These are phyloP conservation scores for Periplaneta americana DNA, from an alignment of 1,140 invertebrate genomes.

Conservation along the genomic window DNA sequence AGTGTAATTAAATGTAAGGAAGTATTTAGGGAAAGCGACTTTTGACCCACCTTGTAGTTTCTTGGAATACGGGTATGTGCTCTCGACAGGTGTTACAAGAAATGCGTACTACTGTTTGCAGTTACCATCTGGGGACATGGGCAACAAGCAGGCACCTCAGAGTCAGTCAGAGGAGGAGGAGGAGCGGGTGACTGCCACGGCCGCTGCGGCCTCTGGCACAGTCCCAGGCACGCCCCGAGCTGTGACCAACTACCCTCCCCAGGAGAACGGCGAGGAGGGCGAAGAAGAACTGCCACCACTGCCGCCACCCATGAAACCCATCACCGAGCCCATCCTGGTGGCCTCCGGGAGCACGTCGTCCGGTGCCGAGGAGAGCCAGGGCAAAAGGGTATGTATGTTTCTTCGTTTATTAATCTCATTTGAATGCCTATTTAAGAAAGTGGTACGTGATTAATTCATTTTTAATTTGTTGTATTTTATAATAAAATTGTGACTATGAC, in stretches of 20 bases:
- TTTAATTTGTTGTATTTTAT: too few species aligned
- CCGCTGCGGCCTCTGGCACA: background rate
- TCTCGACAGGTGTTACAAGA: too few species aligned
- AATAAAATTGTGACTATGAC: too few species aligned
- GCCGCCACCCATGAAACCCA: conserved; percentile 93
- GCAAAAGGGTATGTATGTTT: conserved; percentile 52
- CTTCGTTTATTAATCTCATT: too few species aligned
- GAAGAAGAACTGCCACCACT: conserved; percentile 81
- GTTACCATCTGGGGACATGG: conserved; percentile 16
- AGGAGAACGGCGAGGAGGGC: conserved; percentile 65
- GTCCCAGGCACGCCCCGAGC: background rate
- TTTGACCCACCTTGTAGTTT: too few species aligned
- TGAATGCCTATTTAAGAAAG: too few species aligned
- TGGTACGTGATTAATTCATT: too few species aligned
- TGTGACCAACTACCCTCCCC: background rate
- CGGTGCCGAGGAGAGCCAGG: conserved; percentile 54
- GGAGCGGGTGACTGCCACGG: background rate
- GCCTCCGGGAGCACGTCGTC: conserved; percentile 48
- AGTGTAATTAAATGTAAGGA: too few species aligned
- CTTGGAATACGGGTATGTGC: too few species aligned
- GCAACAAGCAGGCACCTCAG: conserved; percentile 23
- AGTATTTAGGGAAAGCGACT: too few species aligned
- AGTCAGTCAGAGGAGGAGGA: conserved; percentile 19
- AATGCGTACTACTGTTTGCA: too few species aligned
- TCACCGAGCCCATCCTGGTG: conserved; percentile 68